Conservation (phyloP, 2,797 vertebrate genomes). For the Eospalax fontanierii region DNA sequence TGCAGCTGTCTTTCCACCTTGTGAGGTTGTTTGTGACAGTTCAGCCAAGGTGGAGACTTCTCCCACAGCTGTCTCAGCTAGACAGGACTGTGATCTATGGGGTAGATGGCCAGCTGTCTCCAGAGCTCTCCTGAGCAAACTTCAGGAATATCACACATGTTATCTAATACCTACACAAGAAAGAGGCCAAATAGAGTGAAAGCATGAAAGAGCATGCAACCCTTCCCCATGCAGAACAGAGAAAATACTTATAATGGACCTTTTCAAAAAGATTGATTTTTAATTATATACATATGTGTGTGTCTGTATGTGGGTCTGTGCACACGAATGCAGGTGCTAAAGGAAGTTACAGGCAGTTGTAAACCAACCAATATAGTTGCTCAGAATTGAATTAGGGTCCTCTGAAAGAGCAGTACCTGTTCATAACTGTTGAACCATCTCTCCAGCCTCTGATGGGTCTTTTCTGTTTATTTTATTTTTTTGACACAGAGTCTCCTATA, state of each 20-base stretch:
- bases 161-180: not conserved
- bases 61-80: not conserved
- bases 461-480: not conserved
- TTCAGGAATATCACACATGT: not conserved
- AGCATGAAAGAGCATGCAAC: not conserved
- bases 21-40: not conserved
- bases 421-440: too few species aligned
- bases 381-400: too few species aligned
- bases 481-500: not conserved
- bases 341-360: too few species aligned
- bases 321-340: too few species aligned
- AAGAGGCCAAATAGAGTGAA: not conserved
- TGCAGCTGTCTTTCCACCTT: not conserved
- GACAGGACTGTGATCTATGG: not conserved
- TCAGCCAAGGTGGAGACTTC: not conserved
- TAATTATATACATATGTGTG: too few species aligned
- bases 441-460: too few species aligned
- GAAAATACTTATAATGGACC: not conserved
- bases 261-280: too few species aligned
- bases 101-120: conserved; percentile 1
- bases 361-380: too few species aligned
- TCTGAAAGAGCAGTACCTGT: too few species aligned
- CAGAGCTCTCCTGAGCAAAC: conserved; percentile 3
- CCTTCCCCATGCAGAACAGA: not conserved
- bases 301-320: too few species aligned